Evolutionary conservation across 2,888 invertebrate genomes (phyloP).

Genomic region (Coecobrya sp.): DNA sequence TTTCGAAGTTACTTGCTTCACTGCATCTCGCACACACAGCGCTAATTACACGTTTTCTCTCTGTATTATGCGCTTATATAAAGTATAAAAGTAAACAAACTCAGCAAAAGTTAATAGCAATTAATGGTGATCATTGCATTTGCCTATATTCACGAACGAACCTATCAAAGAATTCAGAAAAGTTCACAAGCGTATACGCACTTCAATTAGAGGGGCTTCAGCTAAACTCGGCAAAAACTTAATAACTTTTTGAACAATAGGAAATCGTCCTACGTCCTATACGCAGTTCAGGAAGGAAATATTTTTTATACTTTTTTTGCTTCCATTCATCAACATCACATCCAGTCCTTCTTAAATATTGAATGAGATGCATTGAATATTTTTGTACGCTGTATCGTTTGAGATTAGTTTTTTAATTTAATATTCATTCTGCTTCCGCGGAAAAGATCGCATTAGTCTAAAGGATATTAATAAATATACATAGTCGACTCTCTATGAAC

Average conservation of each 20-base stretch:
- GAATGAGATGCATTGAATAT: neutral
- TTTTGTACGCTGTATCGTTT: neutral
- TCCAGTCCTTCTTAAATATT: neutral
- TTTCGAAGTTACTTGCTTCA: slow-evolving; percentile 31
- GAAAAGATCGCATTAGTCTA: neutral
- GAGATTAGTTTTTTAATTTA: slow-evolving; percentile 10
- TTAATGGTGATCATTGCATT: slow-evolving; percentile 17
- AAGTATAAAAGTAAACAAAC: neutral
- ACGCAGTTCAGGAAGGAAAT: slow-evolving; percentile 20
- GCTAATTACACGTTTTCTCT: slow-evolving; percentile 15
- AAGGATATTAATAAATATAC: neutral
- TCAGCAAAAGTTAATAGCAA: slow-evolving; percentile 29
- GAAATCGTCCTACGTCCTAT: neutral
- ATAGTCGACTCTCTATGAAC: neutral
- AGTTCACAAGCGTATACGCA: neutral
- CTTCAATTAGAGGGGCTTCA: slow-evolving; percentile 37
- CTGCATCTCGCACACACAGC: slow-evolving; percentile 9
- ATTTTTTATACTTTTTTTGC: neutral
- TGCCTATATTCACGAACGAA: neutral
- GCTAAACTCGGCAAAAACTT: slow-evolving; percentile 24
- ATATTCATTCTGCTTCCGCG: slow-evolving; percentile 23
- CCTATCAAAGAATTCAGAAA: slow-evolving; percentile 17
- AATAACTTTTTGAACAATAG: slow-evolving; percentile 6
- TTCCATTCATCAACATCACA: slow-evolving; percentile 9
- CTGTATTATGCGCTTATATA: neutral